Evolutionary conservation across 2,888 invertebrate species (phyloP).

Genomic region (Campopleginae sp.): DNA sequence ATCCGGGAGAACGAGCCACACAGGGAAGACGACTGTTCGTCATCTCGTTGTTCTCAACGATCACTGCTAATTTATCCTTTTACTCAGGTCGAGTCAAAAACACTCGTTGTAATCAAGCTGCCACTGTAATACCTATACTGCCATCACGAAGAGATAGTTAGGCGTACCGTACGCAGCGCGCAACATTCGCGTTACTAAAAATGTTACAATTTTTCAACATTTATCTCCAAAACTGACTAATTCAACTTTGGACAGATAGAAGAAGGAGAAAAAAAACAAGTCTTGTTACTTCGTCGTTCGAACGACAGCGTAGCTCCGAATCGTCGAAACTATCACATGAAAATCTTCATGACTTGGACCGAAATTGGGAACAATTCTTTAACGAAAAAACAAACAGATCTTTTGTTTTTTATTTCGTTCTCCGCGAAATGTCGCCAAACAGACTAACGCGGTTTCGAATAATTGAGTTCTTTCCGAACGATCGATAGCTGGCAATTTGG

Average conservation of each 20-base stretch:
- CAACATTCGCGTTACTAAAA: slow-evolving; percentile 32
- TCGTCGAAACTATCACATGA: slow-evolving; percentile 28
- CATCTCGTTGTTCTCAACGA: slow-evolving; percentile 37
- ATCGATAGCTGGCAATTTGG: background rate
- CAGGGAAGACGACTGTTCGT: slow-evolving; percentile 18
- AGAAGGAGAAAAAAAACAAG: background rate
- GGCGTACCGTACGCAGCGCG: slow-evolving; percentile 46
- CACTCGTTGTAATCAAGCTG: slow-evolving; percentile 80
- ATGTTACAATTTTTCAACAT: slow-evolving; percentile 23
- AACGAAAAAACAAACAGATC: background rate
- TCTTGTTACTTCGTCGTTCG: background rate
- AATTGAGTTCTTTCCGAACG: background rate
- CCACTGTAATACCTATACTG: slow-evolving; percentile 82
- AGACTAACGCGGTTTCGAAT: background rate
- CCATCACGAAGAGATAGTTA: slow-evolving; percentile 77
- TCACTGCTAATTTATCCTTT: slow-evolving; percentile 55
- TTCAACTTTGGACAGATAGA: slow-evolving; percentile 15
- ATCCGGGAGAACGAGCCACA: slow-evolving; percentile 13
- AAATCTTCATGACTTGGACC: slow-evolving; percentile 23
- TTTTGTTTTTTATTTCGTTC: background rate
- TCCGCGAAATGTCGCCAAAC: background rate
- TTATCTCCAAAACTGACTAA: slow-evolving; percentile 26
- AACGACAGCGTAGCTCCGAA: slow-evolving; percentile 6
- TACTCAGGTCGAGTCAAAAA: slow-evolving; percentile 68
- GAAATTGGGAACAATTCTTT: slow-evolving; percentile 1